A percentile compares a stretch with the other conserved stretches of the same genome.
phyloP scores from a whole-genome alignment of 2,113 vertebrate genomes.

The Marcusenius ussheri region DNA sequence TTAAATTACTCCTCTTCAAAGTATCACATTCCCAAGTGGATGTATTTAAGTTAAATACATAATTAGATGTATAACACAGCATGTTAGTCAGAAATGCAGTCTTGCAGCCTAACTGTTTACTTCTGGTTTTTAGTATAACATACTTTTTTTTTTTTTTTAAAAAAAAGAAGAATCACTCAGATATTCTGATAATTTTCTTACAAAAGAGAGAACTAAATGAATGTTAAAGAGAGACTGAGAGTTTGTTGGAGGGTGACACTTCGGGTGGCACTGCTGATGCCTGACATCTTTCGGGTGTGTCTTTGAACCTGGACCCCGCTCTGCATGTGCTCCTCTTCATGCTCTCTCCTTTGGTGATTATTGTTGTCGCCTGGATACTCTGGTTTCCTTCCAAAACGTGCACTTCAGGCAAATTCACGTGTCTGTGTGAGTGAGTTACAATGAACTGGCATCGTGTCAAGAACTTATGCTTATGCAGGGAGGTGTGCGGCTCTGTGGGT shows the following conservation, averaged over 20 bases:
- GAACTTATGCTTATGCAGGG: not conserved
- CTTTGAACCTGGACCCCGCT: not conserved
- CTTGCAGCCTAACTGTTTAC: not conserved
- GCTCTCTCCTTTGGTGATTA: not conserved
- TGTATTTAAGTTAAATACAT: not conserved
- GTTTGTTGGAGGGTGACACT: not conserved
- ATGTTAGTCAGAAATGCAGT: not conserved
- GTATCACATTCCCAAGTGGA: not conserved
- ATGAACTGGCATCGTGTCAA: not conserved
- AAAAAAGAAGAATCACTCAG: not conserved
- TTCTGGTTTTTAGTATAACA: not conserved
- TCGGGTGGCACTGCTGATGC: not conserved
- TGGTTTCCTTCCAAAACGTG: not conserved
- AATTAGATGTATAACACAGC: not conserved
- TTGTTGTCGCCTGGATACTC: not conserved
- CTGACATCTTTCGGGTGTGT: not conserved
- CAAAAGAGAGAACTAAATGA: not conserved
- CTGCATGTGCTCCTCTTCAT: not conserved
- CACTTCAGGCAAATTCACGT: not conserved
- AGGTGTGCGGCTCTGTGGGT: not conserved
- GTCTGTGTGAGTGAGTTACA: not conserved
- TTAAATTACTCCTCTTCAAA: not conserved
- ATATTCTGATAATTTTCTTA: not conserved
- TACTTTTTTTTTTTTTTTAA: not conserved
- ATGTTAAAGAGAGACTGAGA: not conserved